phyloP scores from a whole-genome alignment of 2,888 invertebrate species.

The Synergus gifuensis region DNA sequence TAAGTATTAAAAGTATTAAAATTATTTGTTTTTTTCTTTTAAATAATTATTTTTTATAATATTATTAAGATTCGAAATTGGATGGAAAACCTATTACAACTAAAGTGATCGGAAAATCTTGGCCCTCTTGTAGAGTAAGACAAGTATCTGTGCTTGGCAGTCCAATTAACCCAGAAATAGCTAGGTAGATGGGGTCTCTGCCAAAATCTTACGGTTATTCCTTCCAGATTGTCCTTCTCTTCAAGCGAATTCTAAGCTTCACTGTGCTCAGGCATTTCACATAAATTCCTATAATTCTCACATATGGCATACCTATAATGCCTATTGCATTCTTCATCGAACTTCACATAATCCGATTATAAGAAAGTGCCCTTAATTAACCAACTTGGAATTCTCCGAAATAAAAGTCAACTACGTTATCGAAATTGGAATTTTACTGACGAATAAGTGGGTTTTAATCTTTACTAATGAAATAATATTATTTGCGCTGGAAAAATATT shows the following conservation, averaged over 20 bases:
- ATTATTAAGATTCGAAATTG: not conserved
- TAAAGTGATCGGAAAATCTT: not conserved
- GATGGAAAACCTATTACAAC: not conserved
- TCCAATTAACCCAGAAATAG: conserved; percentile 51
- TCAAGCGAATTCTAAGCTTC: not conserved
- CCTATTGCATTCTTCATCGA: not conserved
- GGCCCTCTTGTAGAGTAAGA: not conserved
- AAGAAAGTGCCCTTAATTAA: not conserved
- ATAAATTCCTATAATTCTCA: not conserved
- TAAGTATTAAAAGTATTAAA: not conserved
- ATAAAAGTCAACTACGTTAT: not conserved
- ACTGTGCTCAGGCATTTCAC: not conserved
- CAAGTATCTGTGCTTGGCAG: conserved; percentile 53
- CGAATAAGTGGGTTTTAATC: no score
- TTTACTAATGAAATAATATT: no score
- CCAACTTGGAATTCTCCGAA: not conserved
- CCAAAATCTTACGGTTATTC: conserved; percentile 51
- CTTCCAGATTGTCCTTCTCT: conserved; percentile 44
- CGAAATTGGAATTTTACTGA: no score
- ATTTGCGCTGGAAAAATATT: no score
- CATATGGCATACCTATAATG: not conserved
- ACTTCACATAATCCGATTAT: not conserved
- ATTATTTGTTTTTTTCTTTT: no score
- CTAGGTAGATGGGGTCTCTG: conserved; percentile 10
- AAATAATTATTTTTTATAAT: not conserved